A percentile compares a stretch with the other conserved stretches of the same genome.
Evolutionary conservation across 2,113 vertebrate genomes (phyloP).

Genomic region (Elephantulus edwardii): DNA sequence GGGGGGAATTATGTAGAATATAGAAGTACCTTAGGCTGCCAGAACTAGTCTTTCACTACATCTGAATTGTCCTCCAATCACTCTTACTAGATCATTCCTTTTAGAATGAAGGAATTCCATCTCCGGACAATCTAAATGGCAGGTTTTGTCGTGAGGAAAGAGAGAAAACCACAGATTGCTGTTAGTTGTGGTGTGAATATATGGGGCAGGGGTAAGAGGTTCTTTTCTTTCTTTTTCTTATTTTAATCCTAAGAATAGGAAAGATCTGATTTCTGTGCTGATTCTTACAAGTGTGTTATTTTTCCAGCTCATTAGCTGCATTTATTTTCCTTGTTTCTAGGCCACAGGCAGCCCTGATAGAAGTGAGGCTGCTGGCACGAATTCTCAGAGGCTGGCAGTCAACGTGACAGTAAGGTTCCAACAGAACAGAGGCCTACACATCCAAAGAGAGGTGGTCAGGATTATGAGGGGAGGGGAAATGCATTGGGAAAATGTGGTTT

Average conservation of each 20-base stretch:
- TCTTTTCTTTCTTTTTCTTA: too few species aligned
- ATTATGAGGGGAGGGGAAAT: too few species aligned
- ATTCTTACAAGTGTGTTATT: conserved; percentile 52
- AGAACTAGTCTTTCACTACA: background rate
- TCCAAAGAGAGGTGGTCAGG: background rate
- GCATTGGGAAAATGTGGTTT: too few species aligned
- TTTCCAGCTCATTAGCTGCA: conserved; percentile 68
- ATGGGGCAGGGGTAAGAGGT: background rate
- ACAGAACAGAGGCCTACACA: background rate
- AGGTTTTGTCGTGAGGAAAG: background rate
- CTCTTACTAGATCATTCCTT: background rate
- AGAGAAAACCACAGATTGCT: background rate
- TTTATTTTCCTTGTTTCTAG: conserved; percentile 47
- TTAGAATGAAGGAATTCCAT: background rate
- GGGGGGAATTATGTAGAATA: background rate
- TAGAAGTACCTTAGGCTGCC: too few species aligned
- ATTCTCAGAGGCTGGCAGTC: background rate
- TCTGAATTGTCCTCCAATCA: background rate
- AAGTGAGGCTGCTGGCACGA: background rate
- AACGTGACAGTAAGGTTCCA: fast-evolving
- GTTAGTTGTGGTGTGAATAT: background rate
- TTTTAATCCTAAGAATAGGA: background rate
- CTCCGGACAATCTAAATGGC: background rate
- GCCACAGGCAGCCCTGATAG: background rate
- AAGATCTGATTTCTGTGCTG: conserved; percentile 28